phyloP scores from a whole-genome alignment of 2,888 invertebrate species.

The Epirrhoe tristata region DNA sequence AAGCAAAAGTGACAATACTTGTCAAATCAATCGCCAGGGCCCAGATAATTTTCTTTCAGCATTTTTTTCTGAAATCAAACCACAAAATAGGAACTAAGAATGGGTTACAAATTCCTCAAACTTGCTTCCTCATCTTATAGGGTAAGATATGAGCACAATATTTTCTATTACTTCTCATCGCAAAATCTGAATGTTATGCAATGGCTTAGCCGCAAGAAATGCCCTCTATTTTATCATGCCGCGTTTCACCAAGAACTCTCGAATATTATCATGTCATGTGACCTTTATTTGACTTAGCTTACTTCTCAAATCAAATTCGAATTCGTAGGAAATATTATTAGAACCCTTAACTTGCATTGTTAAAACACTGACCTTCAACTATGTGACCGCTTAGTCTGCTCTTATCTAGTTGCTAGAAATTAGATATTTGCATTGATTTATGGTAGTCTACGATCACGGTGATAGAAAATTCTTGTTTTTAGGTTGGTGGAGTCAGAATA shows the following conservation, averaged over 20 bases:
- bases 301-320: background rate
- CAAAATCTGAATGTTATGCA: constrained; percentile 70
- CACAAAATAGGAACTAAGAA: constrained; percentile 51
- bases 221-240: constrained; percentile 5
- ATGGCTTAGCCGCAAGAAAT: constrained; percentile 46
- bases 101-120: constrained; percentile 78
- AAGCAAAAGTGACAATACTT: constrained; percentile 32
- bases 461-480: constrained; percentile 32
- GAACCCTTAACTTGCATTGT: constrained; percentile 38
- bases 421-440: constrained; percentile 27
- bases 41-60: constrained; percentile 49
- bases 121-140: constrained; percentile 72
- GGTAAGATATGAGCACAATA: constrained; percentile 60
- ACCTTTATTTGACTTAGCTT: constrained; percentile 2
- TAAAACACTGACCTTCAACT: constrained; percentile 70
- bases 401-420: constrained; percentile 43
- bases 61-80: constrained; percentile 43
- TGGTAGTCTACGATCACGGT: background rate
- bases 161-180: constrained; percentile 11
- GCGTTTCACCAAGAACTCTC: background rate
- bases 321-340: background rate
- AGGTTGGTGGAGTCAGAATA: constrained; percentile 68
- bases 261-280: background rate
- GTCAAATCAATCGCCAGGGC: constrained; percentile 56
- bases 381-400: constrained; percentile 66